phyloP scores from a whole-genome alignment of 2,113 vertebrate species.

The Lipophrys pholis region DNA sequence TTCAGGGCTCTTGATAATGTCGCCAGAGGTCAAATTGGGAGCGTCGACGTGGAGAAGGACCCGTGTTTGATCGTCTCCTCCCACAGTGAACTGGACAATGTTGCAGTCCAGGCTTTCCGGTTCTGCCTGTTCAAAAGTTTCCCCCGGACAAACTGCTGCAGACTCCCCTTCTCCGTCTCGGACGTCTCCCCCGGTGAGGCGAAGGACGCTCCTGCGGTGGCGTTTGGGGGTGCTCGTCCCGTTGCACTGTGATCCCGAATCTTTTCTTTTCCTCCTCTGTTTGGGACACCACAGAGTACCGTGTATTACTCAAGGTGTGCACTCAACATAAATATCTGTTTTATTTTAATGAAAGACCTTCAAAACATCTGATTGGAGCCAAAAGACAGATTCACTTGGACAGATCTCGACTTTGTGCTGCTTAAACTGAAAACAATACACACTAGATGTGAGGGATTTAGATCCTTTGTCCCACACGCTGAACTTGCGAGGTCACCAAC shows the following conservation, averaged over 20 bases:
- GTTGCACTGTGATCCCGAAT: constrained; percentile 2
- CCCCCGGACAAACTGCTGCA: background rate
- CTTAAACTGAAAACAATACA: too few species aligned
- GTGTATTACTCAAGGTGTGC: background rate
- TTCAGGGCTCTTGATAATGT: background rate
- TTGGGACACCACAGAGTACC: constrained; percentile 9
- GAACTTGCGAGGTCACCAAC: too few species aligned
- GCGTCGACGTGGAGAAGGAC: constrained; percentile 11
- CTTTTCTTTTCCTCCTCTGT: constrained; percentile 58
- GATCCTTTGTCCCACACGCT: too few species aligned
- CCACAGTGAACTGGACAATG: constrained; percentile 62
- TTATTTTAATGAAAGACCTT: background rate
- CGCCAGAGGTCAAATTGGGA: background rate
- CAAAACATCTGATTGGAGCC: too few species aligned
- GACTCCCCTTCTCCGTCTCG: constrained; percentile 12
- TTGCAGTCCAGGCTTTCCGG: constrained; percentile 40
- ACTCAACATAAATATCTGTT: background rate
- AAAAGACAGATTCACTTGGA: too few species aligned
- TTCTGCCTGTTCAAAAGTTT: constrained; percentile 25
- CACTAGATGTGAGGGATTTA: too few species aligned
- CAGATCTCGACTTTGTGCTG: too few species aligned
- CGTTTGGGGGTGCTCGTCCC: constrained; percentile 48
- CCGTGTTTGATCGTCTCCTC: constrained; percentile 33
- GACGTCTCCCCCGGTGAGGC: constrained; percentile 50
- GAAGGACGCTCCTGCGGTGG: constrained; percentile 65